Base-by-base conservation (phyloP, 2,797 vertebrate genomes). In the Hirundo rustica region DNA sequence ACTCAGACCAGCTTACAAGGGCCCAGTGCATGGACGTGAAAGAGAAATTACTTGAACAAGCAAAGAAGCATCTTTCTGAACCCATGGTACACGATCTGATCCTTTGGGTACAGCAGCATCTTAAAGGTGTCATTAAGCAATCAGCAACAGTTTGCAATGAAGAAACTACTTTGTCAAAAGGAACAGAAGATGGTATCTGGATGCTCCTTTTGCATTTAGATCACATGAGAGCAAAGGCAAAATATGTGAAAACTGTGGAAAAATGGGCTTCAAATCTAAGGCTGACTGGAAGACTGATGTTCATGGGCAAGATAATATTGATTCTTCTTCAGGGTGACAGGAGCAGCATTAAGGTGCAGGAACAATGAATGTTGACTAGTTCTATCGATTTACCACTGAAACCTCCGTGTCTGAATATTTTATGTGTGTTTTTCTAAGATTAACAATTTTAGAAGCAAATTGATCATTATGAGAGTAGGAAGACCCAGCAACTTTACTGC, bases 51-150 rank as follows among this genome's bases (percentile, higher is more conserved):
- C 96, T 98, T 29, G 96, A 97, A 71, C 97, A 98, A 85, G 98
- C 98, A 23, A 86, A 95, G 85, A 93, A 77, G 22, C 98, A 98
- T 93, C 94, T 97, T 80, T 92, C 97, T 23, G 97, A 98, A 54
- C 98, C 98, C 32, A 98, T 99, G 98, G 96, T 99, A 42, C 98
- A 98, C 0, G 93, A 98, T 67, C 97, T 99, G 94, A 94, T 99
- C 53, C 97, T 98, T 40, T 98, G 98, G 98, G 84, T 98, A 75
- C 98, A 98, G 87, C 97, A 98, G 89, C 97, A 98, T 95, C 96
- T 98, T 75, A 93, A 97, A 62, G 87, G 76, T 12, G 47, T 98
- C 54, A 83, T 98, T 85, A 94, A 87, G 82, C 93, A 79, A 72
- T 83, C 94, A 16, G 92, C 94, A 94, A 14, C 77, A 65, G 80